These are phyloP conservation scores for Lonchura striata DNA, from an alignment of 2,113 vertebrate genomes.

Conservation along the genomic window DNA sequence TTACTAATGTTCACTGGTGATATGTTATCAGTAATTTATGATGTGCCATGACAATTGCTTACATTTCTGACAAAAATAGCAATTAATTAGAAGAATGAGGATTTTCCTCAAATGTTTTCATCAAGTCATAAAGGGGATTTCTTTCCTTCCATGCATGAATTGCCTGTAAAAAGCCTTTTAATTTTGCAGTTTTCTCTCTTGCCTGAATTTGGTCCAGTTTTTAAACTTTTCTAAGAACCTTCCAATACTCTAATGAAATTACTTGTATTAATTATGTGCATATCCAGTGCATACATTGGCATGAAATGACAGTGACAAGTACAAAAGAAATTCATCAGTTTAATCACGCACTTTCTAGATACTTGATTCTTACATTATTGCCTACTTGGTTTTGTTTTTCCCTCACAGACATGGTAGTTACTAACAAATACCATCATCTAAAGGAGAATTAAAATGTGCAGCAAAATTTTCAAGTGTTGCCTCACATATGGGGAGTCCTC, in stretches of 20 bases:
- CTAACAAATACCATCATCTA: background rate
- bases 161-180: background rate
- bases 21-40: conserved; percentile 69
- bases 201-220: background rate
- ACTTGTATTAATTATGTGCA: background rate
- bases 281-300: background rate
- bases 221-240: background rate
- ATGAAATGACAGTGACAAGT: background rate
- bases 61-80: conserved; percentile 51
- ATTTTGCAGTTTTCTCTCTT: background rate
- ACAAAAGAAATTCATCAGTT: background rate
- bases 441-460: background rate
- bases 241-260: background rate
- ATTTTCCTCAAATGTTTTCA: conserved; percentile 29
- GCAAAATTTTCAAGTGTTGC: background rate
- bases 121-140: background rate
- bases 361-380: background rate
- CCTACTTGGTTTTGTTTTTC: background rate
- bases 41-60: conserved; percentile 31
- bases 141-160: background rate
- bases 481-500: rapidly evolving
- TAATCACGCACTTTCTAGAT: background rate
- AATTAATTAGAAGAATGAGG: conserved; percentile 27
- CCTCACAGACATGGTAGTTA: background rate
- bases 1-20: conserved; percentile 54